These are phyloP conservation scores for Dryobotodes eremita DNA, from an alignment of 2,888 invertebrate genomes.

Conservation along the genomic window DNA sequence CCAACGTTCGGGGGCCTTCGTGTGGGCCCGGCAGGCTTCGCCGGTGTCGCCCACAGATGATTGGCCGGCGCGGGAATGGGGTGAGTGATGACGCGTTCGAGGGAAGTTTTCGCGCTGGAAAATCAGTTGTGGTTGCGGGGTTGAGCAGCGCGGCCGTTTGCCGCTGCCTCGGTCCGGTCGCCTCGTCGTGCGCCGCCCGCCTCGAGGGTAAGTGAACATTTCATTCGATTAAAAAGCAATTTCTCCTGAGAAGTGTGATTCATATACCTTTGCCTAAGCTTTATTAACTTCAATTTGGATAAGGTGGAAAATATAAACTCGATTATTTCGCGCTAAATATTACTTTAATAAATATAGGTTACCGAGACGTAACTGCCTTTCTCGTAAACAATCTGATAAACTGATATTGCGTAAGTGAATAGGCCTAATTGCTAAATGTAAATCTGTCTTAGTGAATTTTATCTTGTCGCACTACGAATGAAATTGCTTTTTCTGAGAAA, in stretches of 20 bases:
- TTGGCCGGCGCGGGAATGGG: conserved; percentile 84
- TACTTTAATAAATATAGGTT: conserved; percentile 49
- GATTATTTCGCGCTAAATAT: conserved; percentile 42
- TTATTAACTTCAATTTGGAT: conserved; percentile 69
- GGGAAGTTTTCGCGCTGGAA: conserved; percentile 89
- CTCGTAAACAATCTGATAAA: conserved; percentile 46
- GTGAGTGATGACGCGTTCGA: conserved; percentile 88
- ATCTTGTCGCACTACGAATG: neutral
- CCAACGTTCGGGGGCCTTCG: conserved; percentile 82
- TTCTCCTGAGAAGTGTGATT: conserved; percentile 82
- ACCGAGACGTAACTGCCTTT: conserved; percentile 32
- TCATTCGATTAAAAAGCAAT: conserved; percentile 90
- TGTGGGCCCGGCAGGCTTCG: conserved; percentile 80
- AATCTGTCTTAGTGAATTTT: neutral
- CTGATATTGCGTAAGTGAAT: conserved; percentile 33
- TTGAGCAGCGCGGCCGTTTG: conserved; percentile 83
- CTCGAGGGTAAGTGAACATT: conserved; percentile 88
- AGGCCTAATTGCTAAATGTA: conserved; percentile 19
- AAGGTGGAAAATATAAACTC: conserved; percentile 58
- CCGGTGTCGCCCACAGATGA: conserved; percentile 71
- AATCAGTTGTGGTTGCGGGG: conserved; percentile 87
- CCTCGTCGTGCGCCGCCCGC: conserved; percentile 76
- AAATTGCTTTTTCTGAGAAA: conserved; percentile 56
- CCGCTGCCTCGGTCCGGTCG: conserved; percentile 79
- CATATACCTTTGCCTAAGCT: conserved; percentile 67